Evolutionary conservation across 2,797 vertebrate genomes (phyloP).

Genomic region (Tachyglossus aculeatus): DNA sequence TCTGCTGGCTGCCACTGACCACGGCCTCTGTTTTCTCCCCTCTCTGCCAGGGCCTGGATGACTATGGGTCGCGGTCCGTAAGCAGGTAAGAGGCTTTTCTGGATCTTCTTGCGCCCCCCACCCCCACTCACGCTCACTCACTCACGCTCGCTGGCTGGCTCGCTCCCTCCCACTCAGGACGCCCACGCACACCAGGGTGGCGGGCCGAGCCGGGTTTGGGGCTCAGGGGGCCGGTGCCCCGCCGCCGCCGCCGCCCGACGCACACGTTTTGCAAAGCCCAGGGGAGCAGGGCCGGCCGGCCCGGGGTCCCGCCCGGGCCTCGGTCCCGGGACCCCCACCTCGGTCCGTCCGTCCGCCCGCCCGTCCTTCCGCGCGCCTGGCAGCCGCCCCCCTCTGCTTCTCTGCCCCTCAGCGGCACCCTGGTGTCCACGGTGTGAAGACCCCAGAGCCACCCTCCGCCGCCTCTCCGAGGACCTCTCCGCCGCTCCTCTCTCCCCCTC

Average conservation of each 20-base stretch:
- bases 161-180: too few relatives aligned
- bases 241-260: too few relatives aligned
- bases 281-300: too few relatives aligned
- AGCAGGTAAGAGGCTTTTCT: slow-evolving; percentile 83
- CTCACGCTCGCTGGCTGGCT: too few relatives aligned
- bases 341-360: not conserved
- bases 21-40: not conserved
- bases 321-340: not conserved
- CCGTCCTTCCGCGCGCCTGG: slow-evolving; percentile 59
- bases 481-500: slow-evolving; percentile 51
- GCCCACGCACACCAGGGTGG: not conserved
- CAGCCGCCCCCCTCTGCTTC: slow-evolving; percentile 84
- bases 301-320: not conserved
- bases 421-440: slow-evolving; percentile 99
- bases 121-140: too few relatives aligned
- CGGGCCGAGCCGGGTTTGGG: not conserved
- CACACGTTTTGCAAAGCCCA: too few relatives aligned
- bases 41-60: slow-evolving; percentile 78
- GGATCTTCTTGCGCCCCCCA: not conserved
- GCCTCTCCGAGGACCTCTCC: slow-evolving; percentile 75
- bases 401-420: slow-evolving; percentile 92
- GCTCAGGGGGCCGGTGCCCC: not conserved
- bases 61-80: slow-evolving; percentile 86
- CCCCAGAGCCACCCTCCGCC: slow-evolving; percentile 85
- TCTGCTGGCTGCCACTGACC: not conserved